These are phyloP conservation scores for Myopa tessellatipennis DNA, from an alignment of 2,888 invertebrate species.

Conservation along the genomic window DNA sequence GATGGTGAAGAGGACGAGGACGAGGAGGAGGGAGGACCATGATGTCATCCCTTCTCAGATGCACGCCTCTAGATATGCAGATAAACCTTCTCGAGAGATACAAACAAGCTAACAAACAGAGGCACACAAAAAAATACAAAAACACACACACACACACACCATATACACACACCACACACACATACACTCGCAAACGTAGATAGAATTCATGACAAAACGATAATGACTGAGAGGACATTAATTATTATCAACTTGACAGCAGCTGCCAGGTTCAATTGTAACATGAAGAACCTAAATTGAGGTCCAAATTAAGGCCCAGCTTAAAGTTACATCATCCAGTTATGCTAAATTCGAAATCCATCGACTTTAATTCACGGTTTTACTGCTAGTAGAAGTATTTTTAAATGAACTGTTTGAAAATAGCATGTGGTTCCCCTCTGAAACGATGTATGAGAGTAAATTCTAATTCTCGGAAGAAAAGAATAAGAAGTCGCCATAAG, in stretches of 20 bases:
- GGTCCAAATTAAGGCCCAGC: background rate
- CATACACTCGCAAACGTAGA: constrained; percentile 8
- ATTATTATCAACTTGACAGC: constrained; percentile 48
- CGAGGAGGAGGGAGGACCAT: background rate
- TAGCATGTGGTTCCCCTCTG: too few relatives aligned
- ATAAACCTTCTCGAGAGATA: background rate
- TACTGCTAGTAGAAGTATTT: too few relatives aligned
- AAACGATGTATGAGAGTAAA: too few relatives aligned
- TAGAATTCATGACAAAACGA: background rate
- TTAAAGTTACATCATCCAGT: too few relatives aligned
- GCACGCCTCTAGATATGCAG: too few relatives aligned
- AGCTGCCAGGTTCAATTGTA: constrained; percentile 50
- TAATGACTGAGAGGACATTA: constrained; percentile 44
- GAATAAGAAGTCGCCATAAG: too few relatives aligned
- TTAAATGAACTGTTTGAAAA: too few relatives aligned
- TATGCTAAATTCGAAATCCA: too few relatives aligned
- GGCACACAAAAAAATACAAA: constrained; percentile 17
- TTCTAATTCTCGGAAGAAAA: too few relatives aligned
- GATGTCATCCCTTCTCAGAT: background rate
- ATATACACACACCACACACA: constrained; percentile 39
- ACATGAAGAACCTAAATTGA: constrained; percentile 9
- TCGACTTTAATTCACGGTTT: too few relatives aligned
- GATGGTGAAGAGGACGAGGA: background rate
- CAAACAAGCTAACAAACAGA: constrained; percentile 12
- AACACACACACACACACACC: too few relatives aligned